These are phyloP conservation scores for Cyclura pinguis DNA, from an alignment of 2,797 vertebrate genomes.

Conservation along the genomic window DNA sequence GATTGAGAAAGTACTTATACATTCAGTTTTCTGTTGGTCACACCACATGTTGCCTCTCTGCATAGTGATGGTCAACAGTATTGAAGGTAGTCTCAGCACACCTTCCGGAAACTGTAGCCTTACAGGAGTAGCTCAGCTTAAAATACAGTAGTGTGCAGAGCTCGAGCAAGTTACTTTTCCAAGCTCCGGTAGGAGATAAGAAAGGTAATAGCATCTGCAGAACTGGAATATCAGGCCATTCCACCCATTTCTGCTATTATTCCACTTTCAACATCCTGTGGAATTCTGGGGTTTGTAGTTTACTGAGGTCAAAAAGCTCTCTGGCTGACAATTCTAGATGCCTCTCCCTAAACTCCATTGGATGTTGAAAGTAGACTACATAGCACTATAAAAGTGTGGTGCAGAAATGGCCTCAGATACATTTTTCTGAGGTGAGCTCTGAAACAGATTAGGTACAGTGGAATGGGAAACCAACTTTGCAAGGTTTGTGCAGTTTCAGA, in stretches of 20 bases:
- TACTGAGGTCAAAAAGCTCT: too few relatives aligned
- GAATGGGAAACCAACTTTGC: not conserved
- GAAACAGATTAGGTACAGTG: not conserved
- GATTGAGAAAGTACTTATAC: not conserved
- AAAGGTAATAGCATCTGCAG: not conserved
- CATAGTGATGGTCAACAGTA: not conserved
- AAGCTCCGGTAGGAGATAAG: not conserved
- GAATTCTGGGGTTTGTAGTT: too few relatives aligned
- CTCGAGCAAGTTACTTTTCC: too few relatives aligned
- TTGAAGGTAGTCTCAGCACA: not conserved
- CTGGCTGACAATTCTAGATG: too few relatives aligned
- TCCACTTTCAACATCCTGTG: too few relatives aligned
- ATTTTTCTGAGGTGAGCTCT: not conserved
- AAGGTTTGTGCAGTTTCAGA: not conserved
- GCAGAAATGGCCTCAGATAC: not conserved
- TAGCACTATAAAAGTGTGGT: too few relatives aligned
- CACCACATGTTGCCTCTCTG: not conserved
- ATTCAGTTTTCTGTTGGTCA: not conserved
- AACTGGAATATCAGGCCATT: not conserved
- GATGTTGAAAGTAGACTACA: too few relatives aligned
- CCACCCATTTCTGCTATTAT: too few relatives aligned
- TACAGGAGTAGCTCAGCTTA: not conserved
- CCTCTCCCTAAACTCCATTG: too few relatives aligned
- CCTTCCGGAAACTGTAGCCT: not conserved
- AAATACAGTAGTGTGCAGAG: not conserved